phyloP scores from a whole-genome alignment of 2,888 invertebrate species.

The Amphipoea lucens region DNA sequence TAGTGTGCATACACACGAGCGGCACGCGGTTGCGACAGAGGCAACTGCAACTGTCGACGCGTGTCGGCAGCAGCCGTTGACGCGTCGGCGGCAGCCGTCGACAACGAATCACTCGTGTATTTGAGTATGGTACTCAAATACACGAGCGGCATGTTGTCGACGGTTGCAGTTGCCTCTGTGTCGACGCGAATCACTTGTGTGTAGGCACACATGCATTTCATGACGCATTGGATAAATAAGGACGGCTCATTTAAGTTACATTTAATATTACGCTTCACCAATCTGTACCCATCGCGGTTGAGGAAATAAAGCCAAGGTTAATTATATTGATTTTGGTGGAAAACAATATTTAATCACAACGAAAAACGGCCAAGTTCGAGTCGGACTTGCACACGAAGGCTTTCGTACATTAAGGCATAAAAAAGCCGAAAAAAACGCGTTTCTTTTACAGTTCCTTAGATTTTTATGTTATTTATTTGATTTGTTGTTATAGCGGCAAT shows the following conservation, averaged over 20 bases:
- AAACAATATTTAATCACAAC: not conserved
- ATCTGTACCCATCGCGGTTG: not conserved
- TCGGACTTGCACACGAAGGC: not conserved
- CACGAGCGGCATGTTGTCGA: no score
- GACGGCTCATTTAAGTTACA: not conserved
- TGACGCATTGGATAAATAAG: not conserved
- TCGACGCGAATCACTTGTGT: no score
- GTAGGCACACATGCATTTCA: not conserved
- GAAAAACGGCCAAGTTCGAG: not conserved
- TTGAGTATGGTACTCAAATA: no score
- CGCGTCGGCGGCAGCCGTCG: no score
- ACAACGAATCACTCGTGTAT: no score
- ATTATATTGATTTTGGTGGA: not conserved
- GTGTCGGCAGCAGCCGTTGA: no score
- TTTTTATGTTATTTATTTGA: not conserved
- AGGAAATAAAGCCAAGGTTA: not conserved
- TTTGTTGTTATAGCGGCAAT: not conserved
- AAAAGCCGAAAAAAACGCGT: not conserved
- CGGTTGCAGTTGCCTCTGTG: no score
- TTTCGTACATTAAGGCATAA: not conserved
- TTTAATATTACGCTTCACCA: not conserved
- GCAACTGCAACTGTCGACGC: no score
- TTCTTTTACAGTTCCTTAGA: not conserved
- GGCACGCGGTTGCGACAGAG: no score
- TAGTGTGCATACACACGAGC: not conserved